phyloP scores from a whole-genome alignment of 2,797 vertebrate genomes.

The Poeciliopsis gracilis region DNA sequence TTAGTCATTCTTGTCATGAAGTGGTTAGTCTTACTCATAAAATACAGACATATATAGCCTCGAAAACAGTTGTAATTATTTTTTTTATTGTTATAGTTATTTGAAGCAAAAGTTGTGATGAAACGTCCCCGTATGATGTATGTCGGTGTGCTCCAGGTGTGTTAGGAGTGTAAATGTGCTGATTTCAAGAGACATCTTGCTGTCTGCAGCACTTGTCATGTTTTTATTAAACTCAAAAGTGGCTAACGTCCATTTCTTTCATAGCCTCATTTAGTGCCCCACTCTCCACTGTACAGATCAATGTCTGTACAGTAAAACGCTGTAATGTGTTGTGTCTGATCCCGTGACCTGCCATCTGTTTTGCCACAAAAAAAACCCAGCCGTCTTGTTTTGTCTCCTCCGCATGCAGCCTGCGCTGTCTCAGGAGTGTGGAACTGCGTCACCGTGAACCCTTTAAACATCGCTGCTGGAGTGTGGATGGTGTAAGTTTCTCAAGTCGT shows the following conservation, averaged over 20 bases:
- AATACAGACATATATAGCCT: not conserved
- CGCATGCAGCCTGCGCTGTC: conserved; percentile 87
- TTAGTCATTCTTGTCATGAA: not conserved
- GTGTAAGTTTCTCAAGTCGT: conserved; percentile 85
- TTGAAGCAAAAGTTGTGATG: not conserved
- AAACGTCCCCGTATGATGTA: too few relatives aligned
- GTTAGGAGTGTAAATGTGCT: not conserved
- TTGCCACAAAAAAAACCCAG: not conserved
- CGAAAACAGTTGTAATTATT: not conserved
- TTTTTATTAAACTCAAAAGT: not conserved
- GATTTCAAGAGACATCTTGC: not conserved
- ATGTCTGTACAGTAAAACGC: not conserved
- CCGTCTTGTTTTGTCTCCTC: conserved; percentile 32
- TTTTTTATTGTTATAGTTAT: conserved; percentile 4
- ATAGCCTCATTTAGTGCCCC: not conserved
- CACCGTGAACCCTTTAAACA: conserved; percentile 94
- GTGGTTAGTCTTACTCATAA: conserved; percentile 11
- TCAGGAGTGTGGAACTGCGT: conserved; percentile 95
- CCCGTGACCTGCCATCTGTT: not conserved
- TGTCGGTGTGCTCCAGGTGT: not conserved
- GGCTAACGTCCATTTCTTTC: not conserved
- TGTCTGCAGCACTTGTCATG: not conserved
- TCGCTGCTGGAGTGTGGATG: conserved; percentile 97
- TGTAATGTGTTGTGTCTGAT: not conserved
- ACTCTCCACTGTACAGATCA: not conserved